Conservation (phyloP, 2,113 vertebrate species). For the Aramus guarauna region DNA sequence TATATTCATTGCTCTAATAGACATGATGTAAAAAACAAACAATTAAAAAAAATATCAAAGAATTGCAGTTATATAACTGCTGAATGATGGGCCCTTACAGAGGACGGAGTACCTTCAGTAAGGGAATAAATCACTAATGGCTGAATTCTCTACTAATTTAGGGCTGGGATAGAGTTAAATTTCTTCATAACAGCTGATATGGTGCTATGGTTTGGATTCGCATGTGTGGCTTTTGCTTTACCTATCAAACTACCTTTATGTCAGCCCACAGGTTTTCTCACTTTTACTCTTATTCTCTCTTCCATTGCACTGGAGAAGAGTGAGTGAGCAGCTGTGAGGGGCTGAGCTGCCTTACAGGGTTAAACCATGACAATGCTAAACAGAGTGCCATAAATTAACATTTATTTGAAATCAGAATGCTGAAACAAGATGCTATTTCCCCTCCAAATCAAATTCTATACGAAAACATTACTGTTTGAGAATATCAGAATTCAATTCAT, state of each 20-base stretch:
- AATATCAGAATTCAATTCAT: neutral
- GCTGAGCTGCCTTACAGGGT: neutral
- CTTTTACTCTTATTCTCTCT: neutral
- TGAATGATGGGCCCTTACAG: neutral
- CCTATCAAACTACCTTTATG: neutral
- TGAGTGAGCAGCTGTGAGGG: neutral
- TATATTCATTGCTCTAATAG: neutral
- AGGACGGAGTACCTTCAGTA: neutral
- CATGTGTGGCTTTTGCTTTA: neutral
- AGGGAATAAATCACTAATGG: neutral
- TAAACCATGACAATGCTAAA: neutral
- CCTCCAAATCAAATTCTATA: neutral
- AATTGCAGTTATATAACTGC: neutral
- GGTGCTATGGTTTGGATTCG: neutral
- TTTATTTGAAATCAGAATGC: neutral
- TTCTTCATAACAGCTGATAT: neutral
- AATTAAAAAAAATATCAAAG: neutral
- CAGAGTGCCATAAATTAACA: neutral
- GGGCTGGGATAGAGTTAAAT: neutral
- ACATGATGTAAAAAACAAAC: neutral
- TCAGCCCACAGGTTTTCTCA: neutral
- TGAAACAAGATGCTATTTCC: neutral
- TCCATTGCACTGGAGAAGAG: fast-evolving
- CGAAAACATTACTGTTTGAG: neutral
- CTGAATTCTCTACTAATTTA: neutral